Percentiles rank a stretch among this genome's conserved stretches.
phyloP scores from a whole-genome alignment of 2,113 vertebrate genomes.

The rabbit (Oryctolagus cuniculus) region mOryCun1.1 NC_091436.1:49108501-49109000 shows the following conservation, averaged over 20 bases:
- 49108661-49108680: background rate
- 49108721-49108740: background rate
- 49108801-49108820: constrained; percentile 34
- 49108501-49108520: background rate
- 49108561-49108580: background rate
- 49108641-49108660: background rate
- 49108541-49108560: too few species aligned
- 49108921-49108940: background rate
- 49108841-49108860: background rate
- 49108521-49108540: background rate
- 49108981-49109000: background rate
- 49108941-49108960: background rate
- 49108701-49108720: background rate
- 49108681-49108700: background rate
- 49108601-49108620: background rate
- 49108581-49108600: background rate
- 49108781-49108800: background rate
- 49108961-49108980: background rate
- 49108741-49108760: constrained; percentile 3
- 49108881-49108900: background rate
- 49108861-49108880: constrained; percentile 58
- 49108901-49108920: background rate
- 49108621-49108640: constrained; percentile 14
- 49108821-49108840: constrained; percentile 25
- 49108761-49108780: background rate